Conservation (phyloP, 2,797 vertebrate species). For the Lithobates pipiens region DNA sequence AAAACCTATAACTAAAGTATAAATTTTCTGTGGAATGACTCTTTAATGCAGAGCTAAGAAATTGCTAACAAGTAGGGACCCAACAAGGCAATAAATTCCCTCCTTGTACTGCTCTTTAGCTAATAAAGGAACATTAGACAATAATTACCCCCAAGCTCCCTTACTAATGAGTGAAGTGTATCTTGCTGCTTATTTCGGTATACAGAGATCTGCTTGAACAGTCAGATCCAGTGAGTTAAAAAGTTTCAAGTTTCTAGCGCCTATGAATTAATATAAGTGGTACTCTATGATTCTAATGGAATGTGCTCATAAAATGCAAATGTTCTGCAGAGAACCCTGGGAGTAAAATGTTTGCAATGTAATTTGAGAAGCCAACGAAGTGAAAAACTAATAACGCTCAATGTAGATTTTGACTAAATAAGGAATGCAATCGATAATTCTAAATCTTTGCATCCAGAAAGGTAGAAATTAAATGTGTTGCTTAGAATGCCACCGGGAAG, state of each 20-base stretch:
- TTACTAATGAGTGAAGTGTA: constrained; percentile 48
- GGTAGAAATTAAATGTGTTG: constrained; percentile 33
- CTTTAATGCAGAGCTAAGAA: background rate
- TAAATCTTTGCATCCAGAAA: constrained; percentile 40
- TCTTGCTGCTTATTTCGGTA: constrained; percentile 41
- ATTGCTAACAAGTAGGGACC: background rate
- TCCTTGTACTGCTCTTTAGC: background rate
- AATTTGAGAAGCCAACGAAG: constrained; percentile 60
- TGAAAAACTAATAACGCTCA: constrained; percentile 60
- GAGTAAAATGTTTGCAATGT: constrained; percentile 62
- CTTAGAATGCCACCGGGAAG: constrained; percentile 24
- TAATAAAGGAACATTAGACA: constrained; percentile 5
- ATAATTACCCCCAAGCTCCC: constrained; percentile 8
- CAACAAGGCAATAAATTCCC: background rate
- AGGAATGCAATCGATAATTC: constrained; percentile 51
- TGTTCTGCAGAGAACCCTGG: constrained; percentile 53
- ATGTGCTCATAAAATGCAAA: constrained; percentile 58
- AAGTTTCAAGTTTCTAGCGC: constrained; percentile 33
- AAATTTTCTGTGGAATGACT: too few species aligned
- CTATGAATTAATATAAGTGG: constrained; percentile 59
- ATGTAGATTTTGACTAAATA: constrained; percentile 63
- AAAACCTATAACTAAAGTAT: too few species aligned
- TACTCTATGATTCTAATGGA: constrained; percentile 51
- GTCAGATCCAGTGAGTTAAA: constrained; percentile 9
- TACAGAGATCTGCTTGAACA: constrained; percentile 41